Evolutionary conservation across 2,888 invertebrate species (phyloP).

Genomic region (Lithophane leautieri): DNA sequence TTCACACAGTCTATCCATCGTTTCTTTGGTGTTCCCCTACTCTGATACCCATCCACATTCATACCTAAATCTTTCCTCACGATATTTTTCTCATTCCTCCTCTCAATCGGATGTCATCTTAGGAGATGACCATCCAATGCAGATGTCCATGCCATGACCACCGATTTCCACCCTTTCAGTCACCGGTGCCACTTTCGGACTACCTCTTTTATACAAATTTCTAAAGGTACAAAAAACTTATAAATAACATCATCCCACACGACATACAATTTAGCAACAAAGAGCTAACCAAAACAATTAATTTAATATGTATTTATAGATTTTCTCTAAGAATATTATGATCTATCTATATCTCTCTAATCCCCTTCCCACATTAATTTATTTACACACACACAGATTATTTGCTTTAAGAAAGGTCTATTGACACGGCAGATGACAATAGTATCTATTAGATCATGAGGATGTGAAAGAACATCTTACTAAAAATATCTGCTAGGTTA

Average conservation of each 20-base stretch:
- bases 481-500: neutral
- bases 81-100: neutral
- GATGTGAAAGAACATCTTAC: neutral
- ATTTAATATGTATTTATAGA: neutral
- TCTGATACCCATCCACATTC: neutral
- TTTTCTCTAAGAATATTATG: neutral
- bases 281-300: neutral
- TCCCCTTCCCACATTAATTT: neutral
- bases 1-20: neutral
- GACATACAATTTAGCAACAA: neutral
- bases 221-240: neutral
- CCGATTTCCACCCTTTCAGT: neutral
- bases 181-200: neutral
- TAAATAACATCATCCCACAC: neutral
- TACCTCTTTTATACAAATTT: neutral
- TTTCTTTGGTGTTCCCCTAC: neutral
- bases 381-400: neutral
- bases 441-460: conserved; percentile 15
- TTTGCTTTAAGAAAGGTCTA: conserved; percentile 18
- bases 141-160: too few species aligned
- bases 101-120: too few species aligned
- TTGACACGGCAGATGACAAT: conserved; percentile 23
- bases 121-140: too few species aligned
- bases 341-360: neutral
- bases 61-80: neutral